Evolutionary conservation across 2,797 vertebrate genomes (phyloP), one percentile per base, ranked within the genome.

Genomic region (Peromyscus melanophrys): DNA sequence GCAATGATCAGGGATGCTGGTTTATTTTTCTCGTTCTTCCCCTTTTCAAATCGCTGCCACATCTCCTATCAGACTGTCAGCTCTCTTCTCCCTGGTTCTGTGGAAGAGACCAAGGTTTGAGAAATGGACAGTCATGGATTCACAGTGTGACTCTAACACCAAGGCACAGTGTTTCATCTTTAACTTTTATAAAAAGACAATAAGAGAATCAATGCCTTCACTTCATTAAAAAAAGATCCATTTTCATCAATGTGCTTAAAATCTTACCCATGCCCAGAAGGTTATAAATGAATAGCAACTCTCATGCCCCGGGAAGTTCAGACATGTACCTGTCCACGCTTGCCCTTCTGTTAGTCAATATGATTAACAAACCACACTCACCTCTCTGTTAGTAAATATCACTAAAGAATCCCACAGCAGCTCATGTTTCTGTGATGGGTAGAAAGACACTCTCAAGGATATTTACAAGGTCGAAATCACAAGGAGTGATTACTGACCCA

Each of bases 231-330:
- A 37, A 23, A 49, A 49, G 6, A 52, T 55, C 29, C 57, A 11
- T 3, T 77, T 27, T 40, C 12, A 12, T 16, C 27, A 37, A 59
- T 12, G 4, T 61, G 12, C 17, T 90, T 81, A 37, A 40, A 88
- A 52, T 1, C 52, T 40, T 25, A 13, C 1, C 5, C 1, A 23
- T 11, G 2, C 7, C 52, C 4, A 46, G 43, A 81, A 71, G 9
- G 13, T 8, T 8, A 27, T 43, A 19, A 37, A 34, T 19, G 34
- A 34, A 14, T 63, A 2, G 17, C 5, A n/a, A 11, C 19, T n/a
- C 3, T 21, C 11, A 2, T 0, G 2, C 4, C 52, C 37, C 9
- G 9, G 46, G n/a, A 49, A 37, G 55, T 37, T 87, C 0, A 3
- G 31, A 86, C 4, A 1, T 1, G 5, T 6, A 10, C 11, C 31